Conservation (phyloP, 2,888 invertebrate genomes). For the Diogma glabrata region DNA sequence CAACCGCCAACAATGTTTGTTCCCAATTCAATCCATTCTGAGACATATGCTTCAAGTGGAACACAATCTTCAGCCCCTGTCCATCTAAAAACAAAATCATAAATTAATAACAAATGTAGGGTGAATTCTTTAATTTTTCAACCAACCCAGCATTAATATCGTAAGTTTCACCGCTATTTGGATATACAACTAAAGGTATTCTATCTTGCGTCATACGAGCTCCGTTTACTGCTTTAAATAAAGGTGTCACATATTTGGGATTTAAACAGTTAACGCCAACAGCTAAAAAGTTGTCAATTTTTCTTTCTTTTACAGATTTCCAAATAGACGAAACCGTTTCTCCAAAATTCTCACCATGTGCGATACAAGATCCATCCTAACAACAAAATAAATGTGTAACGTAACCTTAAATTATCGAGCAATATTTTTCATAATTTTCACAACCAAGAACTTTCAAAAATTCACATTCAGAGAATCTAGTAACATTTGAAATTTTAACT, state of each 20-base stretch:
- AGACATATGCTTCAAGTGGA: constrained; percentile 58
- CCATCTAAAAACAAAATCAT: constrained; percentile 55
- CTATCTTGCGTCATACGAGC: constrained; percentile 33
- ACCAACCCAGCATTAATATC: constrained; percentile 26
- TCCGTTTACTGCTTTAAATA: constrained; percentile 46
- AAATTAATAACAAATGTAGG: background rate
- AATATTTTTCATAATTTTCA: too few relatives aligned
- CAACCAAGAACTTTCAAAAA: too few relatives aligned
- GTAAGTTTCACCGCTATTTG: constrained; percentile 64
- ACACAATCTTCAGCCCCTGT: constrained; percentile 57
- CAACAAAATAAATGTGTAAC: background rate
- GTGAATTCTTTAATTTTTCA: too few relatives aligned
- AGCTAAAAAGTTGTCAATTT: constrained; percentile 59
- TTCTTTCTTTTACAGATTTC: constrained; percentile 45
- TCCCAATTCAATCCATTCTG: constrained; percentile 71
- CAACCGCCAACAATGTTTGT: constrained; percentile 84
- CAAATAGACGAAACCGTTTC: constrained; percentile 60
- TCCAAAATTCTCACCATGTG: constrained; percentile 70
- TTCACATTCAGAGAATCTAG: too few relatives aligned
- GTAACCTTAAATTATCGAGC: too few relatives aligned
- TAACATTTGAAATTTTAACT: too few relatives aligned
- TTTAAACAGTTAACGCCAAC: constrained; percentile 83
- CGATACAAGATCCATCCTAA: constrained; percentile 48
- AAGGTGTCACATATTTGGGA: constrained; percentile 48
- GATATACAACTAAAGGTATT: constrained; percentile 77